Conservation (phyloP, 2,888 invertebrate species). For the Scelioninae gen. 2 region DNA sequence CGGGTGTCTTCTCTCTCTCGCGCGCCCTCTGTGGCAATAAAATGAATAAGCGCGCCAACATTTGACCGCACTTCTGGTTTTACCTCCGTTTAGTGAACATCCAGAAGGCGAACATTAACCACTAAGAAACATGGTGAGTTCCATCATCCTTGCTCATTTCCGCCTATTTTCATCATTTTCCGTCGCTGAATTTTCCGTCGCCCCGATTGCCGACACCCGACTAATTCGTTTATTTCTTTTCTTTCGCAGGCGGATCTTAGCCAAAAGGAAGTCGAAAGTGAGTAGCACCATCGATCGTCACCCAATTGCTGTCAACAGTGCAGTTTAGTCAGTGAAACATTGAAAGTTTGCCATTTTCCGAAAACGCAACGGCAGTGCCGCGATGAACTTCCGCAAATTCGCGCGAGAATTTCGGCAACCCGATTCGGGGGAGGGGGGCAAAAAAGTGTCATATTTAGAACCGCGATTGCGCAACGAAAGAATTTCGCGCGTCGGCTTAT, state of each 20-base stretch:
- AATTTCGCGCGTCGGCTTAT: conserved; percentile 43
- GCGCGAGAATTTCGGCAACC: background rate
- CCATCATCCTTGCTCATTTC: background rate
- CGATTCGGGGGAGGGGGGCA: no score
- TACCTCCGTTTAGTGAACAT: conserved; percentile 85
- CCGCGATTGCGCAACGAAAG: conserved; percentile 53
- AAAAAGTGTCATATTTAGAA: no score
- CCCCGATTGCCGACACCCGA: background rate
- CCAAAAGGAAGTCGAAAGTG: conserved; percentile 92
- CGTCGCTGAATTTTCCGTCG: conserved; percentile 1
- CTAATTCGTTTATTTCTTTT: conserved; percentile 39
- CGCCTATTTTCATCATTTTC: conserved; percentile 33
- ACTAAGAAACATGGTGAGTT: conserved; percentile 75
- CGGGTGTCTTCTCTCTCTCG: conserved; percentile 78
- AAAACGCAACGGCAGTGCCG: no score
- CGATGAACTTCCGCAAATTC: no score
- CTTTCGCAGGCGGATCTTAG: conserved; percentile 89
- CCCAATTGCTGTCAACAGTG: conserved; percentile 34
- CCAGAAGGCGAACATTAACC: conserved; percentile 74
- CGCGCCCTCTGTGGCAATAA: conserved; percentile 87
- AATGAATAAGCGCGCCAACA: conserved; percentile 82
- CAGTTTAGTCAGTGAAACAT: no score
- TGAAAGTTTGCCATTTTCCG: no score
- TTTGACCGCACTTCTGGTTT: conserved; percentile 87
- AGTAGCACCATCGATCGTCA: conserved; percentile 77